Conservation (phyloP, 2,797 vertebrate species). For the Psittacula echo region DNA sequence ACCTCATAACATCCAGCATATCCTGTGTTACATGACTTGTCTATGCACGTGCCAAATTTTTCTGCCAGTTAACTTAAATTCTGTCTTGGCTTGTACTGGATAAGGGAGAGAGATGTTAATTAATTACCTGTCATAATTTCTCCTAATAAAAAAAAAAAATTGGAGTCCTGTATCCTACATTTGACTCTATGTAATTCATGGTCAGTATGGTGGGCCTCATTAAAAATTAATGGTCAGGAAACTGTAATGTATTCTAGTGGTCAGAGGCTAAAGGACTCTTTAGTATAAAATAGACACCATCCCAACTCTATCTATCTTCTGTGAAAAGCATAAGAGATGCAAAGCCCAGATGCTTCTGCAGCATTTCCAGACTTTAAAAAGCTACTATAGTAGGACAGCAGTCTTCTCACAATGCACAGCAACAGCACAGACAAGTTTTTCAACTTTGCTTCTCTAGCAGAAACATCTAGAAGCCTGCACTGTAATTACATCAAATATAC, state of each 20-base stretch:
- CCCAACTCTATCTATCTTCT: background rate
- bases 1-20: background rate
- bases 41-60: background rate
- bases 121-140: slow-evolving; percentile 14
- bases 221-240: background rate
- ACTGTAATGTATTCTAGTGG: background rate
- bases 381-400: background rate
- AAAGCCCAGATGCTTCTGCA: background rate
- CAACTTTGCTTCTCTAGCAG: background rate
- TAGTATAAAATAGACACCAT: background rate
- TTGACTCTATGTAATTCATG: background rate
- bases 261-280: background rate
- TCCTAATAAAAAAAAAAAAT: background rate
- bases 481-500: background rate
- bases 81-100: background rate
- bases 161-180: background rate
- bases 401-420: background rate
- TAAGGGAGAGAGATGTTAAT: background rate
- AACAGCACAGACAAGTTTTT: background rate
- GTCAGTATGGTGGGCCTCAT: background rate
- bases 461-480: background rate
- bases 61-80: background rate
- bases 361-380: background rate
- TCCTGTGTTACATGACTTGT: fast-evolving
- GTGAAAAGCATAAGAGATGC: background rate